These are phyloP conservation scores for Drosophila azteca DNA, from an alignment of 1,140 invertebrate species.

Conservation along the genomic window DNA sequence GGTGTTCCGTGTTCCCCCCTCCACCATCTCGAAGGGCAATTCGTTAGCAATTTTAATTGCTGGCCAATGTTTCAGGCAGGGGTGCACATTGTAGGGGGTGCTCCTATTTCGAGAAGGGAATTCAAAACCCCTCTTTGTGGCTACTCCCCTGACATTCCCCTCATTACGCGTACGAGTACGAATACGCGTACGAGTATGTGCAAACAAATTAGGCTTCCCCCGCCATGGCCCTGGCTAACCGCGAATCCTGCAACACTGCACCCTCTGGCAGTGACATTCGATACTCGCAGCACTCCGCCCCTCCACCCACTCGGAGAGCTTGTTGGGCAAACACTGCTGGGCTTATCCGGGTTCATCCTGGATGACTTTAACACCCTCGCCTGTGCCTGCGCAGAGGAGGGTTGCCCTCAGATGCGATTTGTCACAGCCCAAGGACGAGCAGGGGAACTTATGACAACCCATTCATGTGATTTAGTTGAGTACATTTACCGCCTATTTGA, in stretches of 20 bases:
- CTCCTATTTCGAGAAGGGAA: too few relatives aligned
- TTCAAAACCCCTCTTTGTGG: not conserved
- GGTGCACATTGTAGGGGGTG: not conserved
- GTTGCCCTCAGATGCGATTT: slow-evolving; percentile 50
- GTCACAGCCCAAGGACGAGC: slow-evolving; percentile 33
- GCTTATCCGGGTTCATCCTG: slow-evolving; percentile 67
- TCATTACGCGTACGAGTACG: too few relatives aligned
- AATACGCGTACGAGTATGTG: slow-evolving; percentile 5
- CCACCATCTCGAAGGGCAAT: slow-evolving; percentile 27
- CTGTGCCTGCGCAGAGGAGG: slow-evolving; percentile 2
- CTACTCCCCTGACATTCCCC: slow-evolving; percentile 13
- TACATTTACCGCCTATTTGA: slow-evolving; percentile 52
- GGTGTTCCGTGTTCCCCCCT: slow-evolving; percentile 4
- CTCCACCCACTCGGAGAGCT: slow-evolving; percentile 37
- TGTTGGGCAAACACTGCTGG: slow-evolving; percentile 69
- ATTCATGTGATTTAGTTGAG: slow-evolving; percentile 63
- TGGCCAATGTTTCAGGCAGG: slow-evolving; percentile 20
- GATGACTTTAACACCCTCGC: slow-evolving; percentile 42
- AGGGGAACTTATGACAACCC: slow-evolving; percentile 45
- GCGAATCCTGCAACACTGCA: slow-evolving; percentile 53
- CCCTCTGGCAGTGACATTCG: slow-evolving; percentile 38
- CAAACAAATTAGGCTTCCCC: slow-evolving; percentile 73
- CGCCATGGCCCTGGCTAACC: slow-evolving; percentile 56
- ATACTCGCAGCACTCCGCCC: slow-evolving; percentile 44
- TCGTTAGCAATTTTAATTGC: slow-evolving; percentile 66